Evolutionary conservation across 2,888 invertebrate species (phyloP), one percentile per base, ranked within the genome.

Genomic region (Mactromeris polynyma): DNA sequence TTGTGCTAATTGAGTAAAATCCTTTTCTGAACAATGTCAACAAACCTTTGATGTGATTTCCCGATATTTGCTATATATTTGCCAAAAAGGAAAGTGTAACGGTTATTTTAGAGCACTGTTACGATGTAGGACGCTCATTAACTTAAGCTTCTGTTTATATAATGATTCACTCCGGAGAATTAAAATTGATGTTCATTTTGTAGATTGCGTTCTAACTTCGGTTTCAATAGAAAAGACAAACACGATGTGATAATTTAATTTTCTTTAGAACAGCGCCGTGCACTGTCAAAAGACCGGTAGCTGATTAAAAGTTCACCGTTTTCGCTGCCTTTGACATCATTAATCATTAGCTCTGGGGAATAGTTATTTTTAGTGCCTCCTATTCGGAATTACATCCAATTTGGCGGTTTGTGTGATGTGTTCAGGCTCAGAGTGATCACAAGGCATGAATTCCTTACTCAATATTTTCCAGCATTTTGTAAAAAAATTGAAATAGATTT

Each of bases 291-390:
- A 73, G 14, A 73, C 33, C 7, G 4, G 33, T 4, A 36, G 33
- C 33, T 73, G 36, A 73, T 73, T 73, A 73, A 73, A 36, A 73
- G 73, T 73, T 73, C 33, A 73, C 31, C 26, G 69, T 36, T 73
- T 58, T 9, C 33, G 31, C 1, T 73, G 33, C 17, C 36, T 33
- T 73, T 19, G 17, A 73, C 73, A 73, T 36, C 36, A 73, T 73
- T 19, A 33, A 73, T 73, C 73, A 33, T 17, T 33, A 9, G 17
- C 73, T 33, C 3, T 4, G 33, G 33, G 36, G 36, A 73, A 19
- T 73, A 19, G 33, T 36, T 73, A 33, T 36, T 73, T 73, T 73
- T 33, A 11, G 2, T 3, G 17, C 33, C 33, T 36, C 36, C 33
- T 33, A 19, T 73, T 17, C 11, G 31, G 14, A 73, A 73, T 36